These are phyloP conservation scores for Hyperoodon ampullatus DNA, from an alignment of 2,113 vertebrate species.

Conservation along the genomic window DNA sequence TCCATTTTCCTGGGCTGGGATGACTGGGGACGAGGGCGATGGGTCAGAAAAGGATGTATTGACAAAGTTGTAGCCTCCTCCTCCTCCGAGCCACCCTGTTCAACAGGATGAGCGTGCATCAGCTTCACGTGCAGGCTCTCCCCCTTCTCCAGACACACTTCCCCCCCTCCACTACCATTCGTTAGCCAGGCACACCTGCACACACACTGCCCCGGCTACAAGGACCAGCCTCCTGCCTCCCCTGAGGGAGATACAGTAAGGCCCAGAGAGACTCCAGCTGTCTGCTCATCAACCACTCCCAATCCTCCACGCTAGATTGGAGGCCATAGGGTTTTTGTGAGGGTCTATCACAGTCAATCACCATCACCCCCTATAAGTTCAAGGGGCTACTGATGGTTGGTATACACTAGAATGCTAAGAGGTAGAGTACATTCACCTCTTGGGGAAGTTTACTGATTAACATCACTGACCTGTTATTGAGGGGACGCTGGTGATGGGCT, in stretches of 20 bases:
- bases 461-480: background rate
- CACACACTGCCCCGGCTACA: background rate
- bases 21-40: background rate
- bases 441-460: background rate
- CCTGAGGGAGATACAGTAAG: background rate
- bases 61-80: background rate
- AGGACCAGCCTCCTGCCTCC: background rate
- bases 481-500: background rate
- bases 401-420: background rate
- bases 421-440: background rate
- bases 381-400: background rate
- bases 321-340: background rate
- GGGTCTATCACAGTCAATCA: background rate
- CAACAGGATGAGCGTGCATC: background rate
- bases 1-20: conserved; percentile 8
- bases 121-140: background rate
- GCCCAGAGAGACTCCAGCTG: background rate
- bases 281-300: background rate
- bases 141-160: background rate
- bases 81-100: background rate
- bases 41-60: background rate
- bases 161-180: background rate
- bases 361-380: background rate
- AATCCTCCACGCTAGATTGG: background rate
- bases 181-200: background rate